Base-by-base conservation (phyloP, 2,113 vertebrate genomes). In the Triplophysa siluroides region DNA sequence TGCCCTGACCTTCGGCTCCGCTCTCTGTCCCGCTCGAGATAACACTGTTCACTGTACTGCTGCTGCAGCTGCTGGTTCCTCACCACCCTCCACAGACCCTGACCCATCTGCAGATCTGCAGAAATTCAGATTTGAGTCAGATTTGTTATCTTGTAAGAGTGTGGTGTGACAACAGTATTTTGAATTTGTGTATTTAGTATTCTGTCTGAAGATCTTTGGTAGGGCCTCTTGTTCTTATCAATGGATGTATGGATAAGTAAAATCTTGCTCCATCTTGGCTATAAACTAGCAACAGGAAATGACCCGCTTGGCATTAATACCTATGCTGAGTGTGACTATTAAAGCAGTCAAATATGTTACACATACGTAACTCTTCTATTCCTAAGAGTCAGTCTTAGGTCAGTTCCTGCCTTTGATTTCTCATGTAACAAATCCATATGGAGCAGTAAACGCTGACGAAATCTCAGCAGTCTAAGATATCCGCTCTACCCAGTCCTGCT, bases 11-110 rank as follows among this genome's bases (percentile, higher is more conserved):
- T 90, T 88, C 93, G 84, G 77, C 88, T 88, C 84, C 92, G 92
- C 62, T 96, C 92, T 89, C 92, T 90, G 52, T 94, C 90, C 84
- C 93, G 93, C 70, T 85, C 76, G 33, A 92, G 88, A 91, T 87
- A 95, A 78, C 91, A 90, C 86, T 91, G 94, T 21, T 95, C 95
- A 14, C 88, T 89, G 11, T 94, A 95, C 77, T 94, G 93, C 90
- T 97, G 95, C 69, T 98, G 97, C 81, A 98, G 91, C 87, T 98
- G 96, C 89, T 97, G 96, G 91, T 95, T 98, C 89, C 95, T 96
- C 90, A 93, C 95, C 85, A 98, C 95, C 93, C 96, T 96, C 97
- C 97, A 99, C 90, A 99, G 92, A 88, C 91, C 96, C 87, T 99
- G 97, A 97, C 97, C 97, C 97, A 99, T 99, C 96, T 97, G 92